Evolutionary conservation across 2,113 vertebrate species (phyloP).

Genomic region (Microtus ochrogaster): DNA sequence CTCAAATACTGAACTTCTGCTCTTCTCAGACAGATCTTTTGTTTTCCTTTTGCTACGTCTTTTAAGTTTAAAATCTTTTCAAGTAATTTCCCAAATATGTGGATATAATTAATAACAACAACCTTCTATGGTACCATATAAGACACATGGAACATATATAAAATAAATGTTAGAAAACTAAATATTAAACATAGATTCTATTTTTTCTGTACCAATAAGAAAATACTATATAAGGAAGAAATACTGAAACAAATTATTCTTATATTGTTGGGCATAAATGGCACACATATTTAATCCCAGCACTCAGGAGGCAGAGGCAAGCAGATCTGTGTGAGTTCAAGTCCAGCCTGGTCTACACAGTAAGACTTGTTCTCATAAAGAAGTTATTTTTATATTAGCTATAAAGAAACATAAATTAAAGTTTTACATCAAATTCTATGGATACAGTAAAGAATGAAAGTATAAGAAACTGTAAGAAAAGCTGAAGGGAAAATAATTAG

Average conservation of each 20-base stretch:
- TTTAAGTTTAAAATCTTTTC: conserved; percentile 8
- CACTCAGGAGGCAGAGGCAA: background rate
- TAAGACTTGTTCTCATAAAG: background rate
- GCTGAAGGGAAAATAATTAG: conserved; percentile 5
- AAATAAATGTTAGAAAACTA: conserved; percentile 17
- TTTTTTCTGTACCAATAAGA: background rate
- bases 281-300: background rate
- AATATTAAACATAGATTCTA: background rate
- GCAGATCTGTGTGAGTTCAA: background rate
- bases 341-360: background rate
- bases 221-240: background rate
- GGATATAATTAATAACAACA: background rate
- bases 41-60: background rate
- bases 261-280: background rate
- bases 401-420: conserved; percentile 44
- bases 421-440: conserved; percentile 4
- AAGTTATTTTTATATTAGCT: background rate
- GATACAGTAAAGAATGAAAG: background rate
- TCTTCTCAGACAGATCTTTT: background rate
- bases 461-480: conserved; percentile 31
- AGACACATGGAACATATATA: background rate
- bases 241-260: conserved; percentile 10
- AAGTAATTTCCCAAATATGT: background rate
- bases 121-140: background rate
- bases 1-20: background rate